A percentile compares a stretch with the other conserved stretches of the same genome.
These are phyloP conservation scores for Brachionichthys hirsutus DNA, from an alignment of 2,113 vertebrate species.

Conservation along the genomic window DNA sequence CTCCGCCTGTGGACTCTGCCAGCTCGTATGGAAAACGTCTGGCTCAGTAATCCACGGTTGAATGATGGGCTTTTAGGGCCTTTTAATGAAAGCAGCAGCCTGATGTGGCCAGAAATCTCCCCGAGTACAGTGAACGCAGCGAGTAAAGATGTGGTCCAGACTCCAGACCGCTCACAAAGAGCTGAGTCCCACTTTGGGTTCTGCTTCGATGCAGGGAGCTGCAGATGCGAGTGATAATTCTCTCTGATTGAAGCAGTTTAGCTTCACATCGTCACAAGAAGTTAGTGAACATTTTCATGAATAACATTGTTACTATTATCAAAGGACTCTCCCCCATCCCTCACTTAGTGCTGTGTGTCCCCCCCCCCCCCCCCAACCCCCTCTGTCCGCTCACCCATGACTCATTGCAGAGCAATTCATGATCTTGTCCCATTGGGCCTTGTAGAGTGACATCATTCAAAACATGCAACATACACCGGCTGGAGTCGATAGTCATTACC, in stretches of 20 bases:
- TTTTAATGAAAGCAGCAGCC: not conserved
- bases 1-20: too few relatives aligned
- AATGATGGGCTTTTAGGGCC: not conserved
- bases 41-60: not conserved
- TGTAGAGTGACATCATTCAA: slow-evolving; percentile 62
- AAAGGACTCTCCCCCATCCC: slow-evolving; percentile 13
- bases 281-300: slow-evolving; percentile 1
- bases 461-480: slow-evolving; percentile 52
- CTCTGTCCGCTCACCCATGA: slow-evolving; percentile 13
- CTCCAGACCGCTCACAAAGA: not conserved
- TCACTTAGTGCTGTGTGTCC: too few relatives aligned
- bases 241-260: not conserved
- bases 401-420: slow-evolving; percentile 41
- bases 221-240: not conserved
- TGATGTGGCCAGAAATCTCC: not conserved
- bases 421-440: slow-evolving; percentile 59
- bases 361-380: too few relatives aligned
- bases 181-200: not conserved
- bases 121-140: not conserved
- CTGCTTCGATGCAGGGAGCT: not conserved
- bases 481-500: slow-evolving; percentile 52
- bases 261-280: not conserved
- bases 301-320: slow-evolving; percentile 8
- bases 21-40: not conserved
- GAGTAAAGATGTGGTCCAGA: not conserved